Evolutionary conservation across 1,140 invertebrate species (phyloP).

Genomic region (Drosophila bocki): DNA sequence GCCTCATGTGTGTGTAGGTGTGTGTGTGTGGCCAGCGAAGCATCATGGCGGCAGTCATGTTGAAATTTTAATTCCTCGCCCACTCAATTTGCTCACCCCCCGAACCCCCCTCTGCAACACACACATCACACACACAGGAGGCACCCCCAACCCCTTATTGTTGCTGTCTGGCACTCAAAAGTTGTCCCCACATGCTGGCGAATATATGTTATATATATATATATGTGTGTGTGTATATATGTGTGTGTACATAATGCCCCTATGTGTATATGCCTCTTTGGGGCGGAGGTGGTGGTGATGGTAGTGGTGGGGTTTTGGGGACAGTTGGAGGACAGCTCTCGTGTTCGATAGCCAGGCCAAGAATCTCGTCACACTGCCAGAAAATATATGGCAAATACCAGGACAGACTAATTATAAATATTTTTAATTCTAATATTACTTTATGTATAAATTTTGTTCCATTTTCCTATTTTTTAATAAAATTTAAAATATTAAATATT

Average conservation of each 20-base stretch:
- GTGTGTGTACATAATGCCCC: constrained; percentile 15
- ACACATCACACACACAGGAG: not conserved
- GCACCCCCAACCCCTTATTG: constrained; percentile 36
- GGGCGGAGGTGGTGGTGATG: not conserved
- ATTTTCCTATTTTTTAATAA: no score
- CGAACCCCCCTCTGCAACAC: not conserved
- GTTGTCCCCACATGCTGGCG: constrained; percentile 55
- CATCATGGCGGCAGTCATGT: constrained; percentile 80
- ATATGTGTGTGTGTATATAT: not conserved
- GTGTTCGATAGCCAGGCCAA: constrained; percentile 49
- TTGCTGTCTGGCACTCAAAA: constrained; percentile 77
- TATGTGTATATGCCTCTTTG: not conserved
- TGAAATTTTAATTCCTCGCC: constrained; percentile 82
- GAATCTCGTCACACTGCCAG: constrained; percentile 14
- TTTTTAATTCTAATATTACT: no score
- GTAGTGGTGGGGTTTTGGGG: constrained; percentile 18
- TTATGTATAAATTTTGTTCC: no score
- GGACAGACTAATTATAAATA: no score
- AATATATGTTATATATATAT: constrained; percentile 2
- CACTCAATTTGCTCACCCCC: constrained; percentile 70
- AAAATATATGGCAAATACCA: not conserved
- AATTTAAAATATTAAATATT: no score
- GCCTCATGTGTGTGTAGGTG: constrained; percentile 36
- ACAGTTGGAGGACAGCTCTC: constrained; percentile 52
- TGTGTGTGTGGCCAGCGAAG: constrained; percentile 73